Evolutionary conservation across 2,797 vertebrate species (phyloP), one percentile per base, ranked within the genome.

Genomic region (Morus bassanus): DNA sequence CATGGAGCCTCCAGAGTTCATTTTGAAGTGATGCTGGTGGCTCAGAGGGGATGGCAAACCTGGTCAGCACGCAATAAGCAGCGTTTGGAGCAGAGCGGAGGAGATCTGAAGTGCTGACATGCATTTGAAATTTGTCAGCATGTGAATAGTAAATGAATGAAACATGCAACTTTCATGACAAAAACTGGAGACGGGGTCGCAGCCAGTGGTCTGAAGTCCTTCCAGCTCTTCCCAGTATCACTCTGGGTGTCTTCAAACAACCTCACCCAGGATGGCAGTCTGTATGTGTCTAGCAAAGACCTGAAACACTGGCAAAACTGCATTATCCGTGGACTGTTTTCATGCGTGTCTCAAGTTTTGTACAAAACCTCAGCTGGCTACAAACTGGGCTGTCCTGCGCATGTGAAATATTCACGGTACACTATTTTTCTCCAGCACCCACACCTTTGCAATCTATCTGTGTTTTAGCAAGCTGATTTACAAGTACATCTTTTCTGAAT

Each of bases 401-500:
- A 2, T 33, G 64, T 83, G 91, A 82, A 23, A 77, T 59, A 28
- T 41, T 35, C 4, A 2, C 1, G 0, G 61, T 37, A 25, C 12
- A 0, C 7, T 24, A 3, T 72, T 90, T 89, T 91, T 86, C 94
- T 63, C 41, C 91, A 69, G 25, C 83, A 27, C n/a, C 70, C 43
- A 91, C 95, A 94, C 93, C 96, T 94, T 51, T 91, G 75, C 81
- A 39, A 70, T 93, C 25, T 73, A 35, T 70, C 93, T 35, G 74
- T 78, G 78, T 50, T 94, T 43, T 50, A 94, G 93, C 90, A 65
- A 84, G 93, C 90, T 92, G 90, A 91, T 95, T 95, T 94, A 86
- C 85, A 86, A 95, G 89, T 64, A 37, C 95, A 94, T 94, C 91
- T 95, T 92, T 89, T 89, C 82, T 81, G 95, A 92, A 64, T 92